These are phyloP conservation scores for Odontesthes bonariensis DNA, from an alignment of 2,113 vertebrate species.

Conservation along the genomic window DNA sequence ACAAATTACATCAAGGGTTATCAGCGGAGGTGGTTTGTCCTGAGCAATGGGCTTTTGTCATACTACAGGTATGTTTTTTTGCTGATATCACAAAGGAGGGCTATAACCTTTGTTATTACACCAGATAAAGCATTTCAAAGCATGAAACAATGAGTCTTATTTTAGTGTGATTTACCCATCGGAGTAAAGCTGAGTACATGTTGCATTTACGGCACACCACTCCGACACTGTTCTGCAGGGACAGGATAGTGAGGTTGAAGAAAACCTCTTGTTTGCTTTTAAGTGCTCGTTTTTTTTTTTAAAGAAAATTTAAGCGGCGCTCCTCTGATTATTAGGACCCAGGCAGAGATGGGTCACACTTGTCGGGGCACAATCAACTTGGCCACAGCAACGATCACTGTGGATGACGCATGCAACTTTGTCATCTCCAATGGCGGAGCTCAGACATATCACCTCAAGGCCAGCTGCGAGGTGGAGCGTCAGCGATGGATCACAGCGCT, in stretches of 20 bases:
- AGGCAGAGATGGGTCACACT: slow-evolving; percentile 97
- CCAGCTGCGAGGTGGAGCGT: slow-evolving; percentile 94
- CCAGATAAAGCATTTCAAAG: too few relatives aligned
- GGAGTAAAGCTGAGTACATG: too few relatives aligned
- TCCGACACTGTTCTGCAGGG: background rate
- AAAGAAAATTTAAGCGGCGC: background rate
- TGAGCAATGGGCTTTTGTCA: slow-evolving; percentile 93
- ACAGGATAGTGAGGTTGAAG: background rate
- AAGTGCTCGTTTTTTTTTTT: background rate
- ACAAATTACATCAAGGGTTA: slow-evolving; percentile 96
- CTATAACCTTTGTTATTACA: background rate
- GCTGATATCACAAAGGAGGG: background rate
- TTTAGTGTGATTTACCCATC: too few relatives aligned
- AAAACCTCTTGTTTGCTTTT: too few relatives aligned
- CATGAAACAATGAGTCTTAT: too few relatives aligned
- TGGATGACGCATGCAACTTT: slow-evolving; percentile 97
- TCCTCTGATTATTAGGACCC: slow-evolving; percentile 82
- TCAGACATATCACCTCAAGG: slow-evolving; percentile 97
- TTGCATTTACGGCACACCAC: too few relatives aligned
- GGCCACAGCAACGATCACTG: slow-evolving; percentile 93
- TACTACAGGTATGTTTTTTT: slow-evolving; percentile 86
- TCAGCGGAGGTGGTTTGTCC: slow-evolving; percentile 92
- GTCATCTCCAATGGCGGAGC: slow-evolving; percentile 95
- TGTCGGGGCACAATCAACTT: slow-evolving; percentile 97
- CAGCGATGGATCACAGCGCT: slow-evolving; percentile 96